These are phyloP conservation scores for Lordiphosa mommai DNA, from an alignment of 1,140 invertebrate species.

Conservation along the genomic window DNA sequence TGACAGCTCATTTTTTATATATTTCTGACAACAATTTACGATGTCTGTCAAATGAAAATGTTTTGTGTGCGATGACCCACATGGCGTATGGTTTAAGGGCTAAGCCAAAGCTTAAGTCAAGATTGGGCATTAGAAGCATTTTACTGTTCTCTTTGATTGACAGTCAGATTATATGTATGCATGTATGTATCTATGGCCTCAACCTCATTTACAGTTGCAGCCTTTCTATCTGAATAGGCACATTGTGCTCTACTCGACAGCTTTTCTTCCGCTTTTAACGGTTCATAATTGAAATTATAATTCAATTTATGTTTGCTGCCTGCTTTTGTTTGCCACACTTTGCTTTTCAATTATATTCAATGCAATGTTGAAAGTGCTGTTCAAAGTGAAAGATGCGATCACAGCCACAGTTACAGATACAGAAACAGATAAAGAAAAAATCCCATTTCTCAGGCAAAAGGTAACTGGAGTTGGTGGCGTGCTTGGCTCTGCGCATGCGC, in stretches of 20 bases:
- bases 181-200: conserved; percentile 24
- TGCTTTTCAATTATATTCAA: conserved; percentile 67
- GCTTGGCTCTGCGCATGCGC: conserved; percentile 34
- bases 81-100: conserved; percentile 29
- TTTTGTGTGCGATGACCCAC: conserved; percentile 52
- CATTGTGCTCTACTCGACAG: conserved; percentile 40
- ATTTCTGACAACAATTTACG: conserved; percentile 24
- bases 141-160: conserved; percentile 70
- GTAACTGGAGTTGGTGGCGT: conserved; percentile 8
- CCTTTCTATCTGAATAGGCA: conserved; percentile 49
- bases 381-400: conserved; percentile 22
- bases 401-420: conserved; percentile 50
- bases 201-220: conserved; percentile 70
- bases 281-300: conserved; percentile 77
- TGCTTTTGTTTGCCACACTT: conserved; percentile 40
- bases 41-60: conserved; percentile 16
- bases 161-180: conserved; percentile 30
- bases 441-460: background rate
- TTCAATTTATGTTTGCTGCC: conserved; percentile 51
- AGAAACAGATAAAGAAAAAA: conserved; percentile 27
- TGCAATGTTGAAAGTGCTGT: conserved; percentile 57
- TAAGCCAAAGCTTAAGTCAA: conserved; percentile 17
- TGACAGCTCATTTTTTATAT: conserved; percentile 60
- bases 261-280: conserved; percentile 74
- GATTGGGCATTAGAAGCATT: conserved; percentile 39